Evolutionary conservation across 2,888 invertebrate genomes (phyloP).

Genomic region (Drosophila barbarae): DNA sequence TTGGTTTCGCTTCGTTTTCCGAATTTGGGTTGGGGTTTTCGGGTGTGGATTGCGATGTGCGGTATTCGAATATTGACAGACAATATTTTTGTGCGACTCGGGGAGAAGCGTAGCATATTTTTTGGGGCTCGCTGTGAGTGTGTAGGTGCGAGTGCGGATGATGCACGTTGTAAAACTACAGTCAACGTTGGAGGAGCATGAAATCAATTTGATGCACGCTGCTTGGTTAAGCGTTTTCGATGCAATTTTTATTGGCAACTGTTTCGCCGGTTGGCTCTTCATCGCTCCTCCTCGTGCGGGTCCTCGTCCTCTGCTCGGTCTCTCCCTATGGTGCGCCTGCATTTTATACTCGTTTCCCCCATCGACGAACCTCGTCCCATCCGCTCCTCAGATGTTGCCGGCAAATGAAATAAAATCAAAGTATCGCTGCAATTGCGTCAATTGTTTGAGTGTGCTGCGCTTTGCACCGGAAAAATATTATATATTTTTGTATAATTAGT

Average conservation of each 20-base stretch:
- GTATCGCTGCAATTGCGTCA: slow-evolving; percentile 72
- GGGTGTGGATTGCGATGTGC: slow-evolving; percentile 42
- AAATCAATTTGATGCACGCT: slow-evolving; percentile 74
- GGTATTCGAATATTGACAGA: slow-evolving; percentile 56
- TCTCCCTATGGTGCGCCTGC: slow-evolving; percentile 29
- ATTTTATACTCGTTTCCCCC: slow-evolving; percentile 35
- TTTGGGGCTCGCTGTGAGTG: slow-evolving; percentile 41
- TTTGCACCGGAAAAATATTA: slow-evolving; percentile 17
- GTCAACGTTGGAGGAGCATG: slow-evolving; percentile 49
- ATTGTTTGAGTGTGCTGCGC: slow-evolving; percentile 54
- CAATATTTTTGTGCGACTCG: slow-evolving; percentile 67
- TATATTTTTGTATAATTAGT: not conserved
- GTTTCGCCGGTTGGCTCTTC: slow-evolving; percentile 52
- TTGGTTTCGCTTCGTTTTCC: slow-evolving; percentile 12
- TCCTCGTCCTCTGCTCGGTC: not conserved
- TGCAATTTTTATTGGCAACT: slow-evolving; percentile 74
- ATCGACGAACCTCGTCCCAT: slow-evolving; percentile 1
- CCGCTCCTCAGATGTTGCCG: slow-evolving; percentile 45
- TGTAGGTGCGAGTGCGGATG: slow-evolving; percentile 25
- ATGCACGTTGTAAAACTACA: slow-evolving; percentile 48
- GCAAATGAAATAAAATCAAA: slow-evolving; percentile 73
- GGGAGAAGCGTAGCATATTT: slow-evolving; percentile 60
- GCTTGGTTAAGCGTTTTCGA: slow-evolving; percentile 73
- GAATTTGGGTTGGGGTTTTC: slow-evolving; percentile 11
- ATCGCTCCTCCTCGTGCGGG: not conserved